Conservation (phyloP, 2,113 vertebrate genomes). For the Syngnathoides biaculeatus region DNA sequence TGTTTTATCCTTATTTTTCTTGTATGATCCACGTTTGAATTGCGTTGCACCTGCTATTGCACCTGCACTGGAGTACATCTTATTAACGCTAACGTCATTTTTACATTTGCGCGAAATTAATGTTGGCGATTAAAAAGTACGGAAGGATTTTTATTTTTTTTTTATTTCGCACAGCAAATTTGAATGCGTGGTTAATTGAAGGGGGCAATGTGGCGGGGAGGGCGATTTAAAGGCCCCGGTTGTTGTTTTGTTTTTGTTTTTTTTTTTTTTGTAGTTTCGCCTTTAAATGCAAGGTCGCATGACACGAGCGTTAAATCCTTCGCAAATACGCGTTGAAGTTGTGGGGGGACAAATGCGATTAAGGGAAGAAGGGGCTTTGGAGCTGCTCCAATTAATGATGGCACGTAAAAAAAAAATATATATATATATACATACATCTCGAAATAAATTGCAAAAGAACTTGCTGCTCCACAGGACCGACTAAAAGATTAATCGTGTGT, state of each 20-base stretch:
- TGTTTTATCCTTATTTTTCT: background rate
- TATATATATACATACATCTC: background rate
- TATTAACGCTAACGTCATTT: background rate
- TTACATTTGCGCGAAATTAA: background rate
- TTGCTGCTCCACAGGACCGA: no score
- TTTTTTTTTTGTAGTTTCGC: background rate
- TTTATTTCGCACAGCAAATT: no score
- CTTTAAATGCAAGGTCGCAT: conserved; percentile 7
- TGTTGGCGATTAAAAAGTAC: no score
- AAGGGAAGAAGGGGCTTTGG: conserved; percentile 55
- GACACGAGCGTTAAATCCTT: conserved; percentile 56
- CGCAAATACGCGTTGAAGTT: conserved; percentile 69
- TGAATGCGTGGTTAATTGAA: no score
- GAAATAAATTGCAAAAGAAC: background rate
- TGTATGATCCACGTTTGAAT: background rate
- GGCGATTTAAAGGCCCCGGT: background rate
- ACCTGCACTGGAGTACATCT: background rate
- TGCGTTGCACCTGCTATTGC: conserved; percentile 41
- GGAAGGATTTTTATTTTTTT: no score
- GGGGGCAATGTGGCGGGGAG: no score
- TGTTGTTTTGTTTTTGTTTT: background rate
- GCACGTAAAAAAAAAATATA: background rate
- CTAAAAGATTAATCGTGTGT: no score
- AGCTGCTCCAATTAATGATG: conserved; percentile 45
- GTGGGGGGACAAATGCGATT: conserved; percentile 74